phyloP scores from a whole-genome alignment of 1,140 invertebrate species.

The Pseudobourletiella spinata region DNA sequence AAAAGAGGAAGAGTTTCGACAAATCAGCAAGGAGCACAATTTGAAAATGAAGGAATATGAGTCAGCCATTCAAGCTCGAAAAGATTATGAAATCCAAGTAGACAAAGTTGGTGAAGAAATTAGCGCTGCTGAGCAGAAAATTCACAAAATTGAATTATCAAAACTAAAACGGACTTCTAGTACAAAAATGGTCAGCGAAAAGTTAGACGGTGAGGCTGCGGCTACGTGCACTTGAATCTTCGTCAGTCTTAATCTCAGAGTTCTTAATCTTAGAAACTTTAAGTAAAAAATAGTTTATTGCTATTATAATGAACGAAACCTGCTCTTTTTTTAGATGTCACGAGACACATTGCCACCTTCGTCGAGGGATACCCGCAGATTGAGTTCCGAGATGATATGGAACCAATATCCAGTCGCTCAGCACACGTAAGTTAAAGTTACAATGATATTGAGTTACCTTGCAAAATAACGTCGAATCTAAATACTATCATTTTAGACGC shows the following conservation, averaged over 20 bases:
- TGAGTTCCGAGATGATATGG: neutral
- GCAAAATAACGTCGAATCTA: too few relatives aligned
- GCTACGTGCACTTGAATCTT: too few relatives aligned
- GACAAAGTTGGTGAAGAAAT: neutral
- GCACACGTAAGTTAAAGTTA: neutral
- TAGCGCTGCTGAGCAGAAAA: conserved; percentile 37
- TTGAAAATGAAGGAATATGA: neutral
- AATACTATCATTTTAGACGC: neutral
- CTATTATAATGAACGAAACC: too few relatives aligned
- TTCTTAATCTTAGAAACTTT: too few relatives aligned
- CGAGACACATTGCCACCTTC: too few relatives aligned
- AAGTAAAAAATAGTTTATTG: too few relatives aligned
- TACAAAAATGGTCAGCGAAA: conserved; percentile 57
- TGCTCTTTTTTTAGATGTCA: too few relatives aligned
- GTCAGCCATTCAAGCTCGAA: neutral
- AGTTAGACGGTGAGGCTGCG: conserved; percentile 39
- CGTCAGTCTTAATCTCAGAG: too few relatives aligned
- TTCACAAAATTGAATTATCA: conserved; percentile 40
- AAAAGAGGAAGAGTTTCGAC: conserved; percentile 50
- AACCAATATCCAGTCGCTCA: neutral
- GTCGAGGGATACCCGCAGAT: neutral
- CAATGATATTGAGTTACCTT: too few relatives aligned
- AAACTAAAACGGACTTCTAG: conserved; percentile 45
- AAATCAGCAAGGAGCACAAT: conserved; percentile 58
- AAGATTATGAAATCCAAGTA: neutral